Evolutionary conservation across 1,140 invertebrate species (phyloP), one percentile per base, ranked within the genome.

Genomic region (Rhynchophorus ferrugineus): DNA sequence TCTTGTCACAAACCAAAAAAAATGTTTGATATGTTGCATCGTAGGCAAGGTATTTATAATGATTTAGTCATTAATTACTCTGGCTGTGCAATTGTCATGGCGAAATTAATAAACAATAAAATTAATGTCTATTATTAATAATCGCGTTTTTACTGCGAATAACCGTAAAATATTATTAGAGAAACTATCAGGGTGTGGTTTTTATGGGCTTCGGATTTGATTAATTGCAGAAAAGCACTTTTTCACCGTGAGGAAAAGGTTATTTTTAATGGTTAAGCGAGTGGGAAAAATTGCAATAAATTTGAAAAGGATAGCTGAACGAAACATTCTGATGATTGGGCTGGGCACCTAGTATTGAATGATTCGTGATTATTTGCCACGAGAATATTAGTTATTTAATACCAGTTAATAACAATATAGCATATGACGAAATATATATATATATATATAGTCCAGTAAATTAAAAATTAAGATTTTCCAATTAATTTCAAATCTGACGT

Each of bases 91-190:
- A 46, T 46, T 46, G 36, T 34, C 29, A 29, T 19, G 7, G 34
- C 34, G 19, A 46, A 46, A 17, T 16, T 46, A 36, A 6, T 46
- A 46, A 46, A 46, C 34, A 46, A 46, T 46, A 34, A 46, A 35
- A 46, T 36, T 46, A 46, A 46, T 46, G 29, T n/a, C 44, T 35
- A 20, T 46, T 46, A 46, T 36, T 46, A 46, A 46, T 46, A 46
- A 46, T 46, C 20, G 21, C 29, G 19, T 46, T 46, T 46, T 46
- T 33, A 46, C 22, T 35, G 29, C 22, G 19, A 18, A 20, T n/a
- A 11, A 36, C 17, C 34, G 13, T 46, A 46, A 36, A 46, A 29
- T 29, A 29, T 29, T 29, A 29, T 29, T 29, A 11, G 44, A 33
- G 44, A 46, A 22, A 46, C 29, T 7, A 35, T 34, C n/a, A 46